phyloP scores from a whole-genome alignment of 2,888 invertebrate species.

The Machimus rusticus region DNA sequence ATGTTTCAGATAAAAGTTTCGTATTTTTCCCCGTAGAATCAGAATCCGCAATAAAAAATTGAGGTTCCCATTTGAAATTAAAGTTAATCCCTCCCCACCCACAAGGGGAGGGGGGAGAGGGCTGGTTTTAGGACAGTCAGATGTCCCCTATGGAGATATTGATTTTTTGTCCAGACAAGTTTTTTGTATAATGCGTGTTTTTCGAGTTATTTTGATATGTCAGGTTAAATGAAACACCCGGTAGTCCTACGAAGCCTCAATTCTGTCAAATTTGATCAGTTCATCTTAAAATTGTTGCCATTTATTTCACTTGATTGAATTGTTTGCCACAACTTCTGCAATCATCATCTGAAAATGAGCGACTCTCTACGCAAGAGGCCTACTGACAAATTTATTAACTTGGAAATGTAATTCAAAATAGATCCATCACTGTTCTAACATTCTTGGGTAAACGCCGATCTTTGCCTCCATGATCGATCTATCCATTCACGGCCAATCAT shows the following conservation, averaged over 20 bases:
- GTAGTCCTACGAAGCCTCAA: neutral
- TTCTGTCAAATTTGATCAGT: neutral
- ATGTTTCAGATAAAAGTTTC: no score
- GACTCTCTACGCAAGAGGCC: neutral
- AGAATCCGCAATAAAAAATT: no score
- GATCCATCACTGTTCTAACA: neutral
- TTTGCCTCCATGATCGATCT: neutral
- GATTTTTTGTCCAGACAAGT: no score
- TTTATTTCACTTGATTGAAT: neutral
- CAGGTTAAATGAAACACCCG: no score
- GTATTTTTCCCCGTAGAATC: no score
- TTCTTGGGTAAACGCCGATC: neutral
- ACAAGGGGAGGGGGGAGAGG: no score
- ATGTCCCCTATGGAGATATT: no score
- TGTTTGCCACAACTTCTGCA: neutral
- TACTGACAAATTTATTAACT: neutral
- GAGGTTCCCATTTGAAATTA: no score
- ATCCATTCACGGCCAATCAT: neutral
- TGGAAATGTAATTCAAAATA: neutral
- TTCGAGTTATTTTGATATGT: no score
- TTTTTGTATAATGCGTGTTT: no score
- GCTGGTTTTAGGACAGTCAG: no score
- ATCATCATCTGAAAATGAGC: neutral
- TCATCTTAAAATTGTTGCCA: neutral
- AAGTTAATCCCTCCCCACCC: no score